These are phyloP conservation scores for Xerus rutilus DNA, from an alignment of 2,797 vertebrate species.

Conservation along the genomic window DNA sequence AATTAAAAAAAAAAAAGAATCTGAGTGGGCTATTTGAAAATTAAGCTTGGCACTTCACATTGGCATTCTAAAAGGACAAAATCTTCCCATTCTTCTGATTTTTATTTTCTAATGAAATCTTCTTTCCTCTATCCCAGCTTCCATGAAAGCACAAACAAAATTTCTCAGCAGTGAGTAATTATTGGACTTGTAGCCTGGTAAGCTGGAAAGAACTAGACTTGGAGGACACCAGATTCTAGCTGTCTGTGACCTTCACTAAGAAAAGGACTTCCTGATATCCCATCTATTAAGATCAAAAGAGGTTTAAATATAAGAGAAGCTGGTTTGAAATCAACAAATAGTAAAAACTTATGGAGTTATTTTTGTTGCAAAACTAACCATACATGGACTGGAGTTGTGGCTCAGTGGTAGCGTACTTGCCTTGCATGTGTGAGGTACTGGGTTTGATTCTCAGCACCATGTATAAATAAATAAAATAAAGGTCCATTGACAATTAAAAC, in stretches of 20 bases:
- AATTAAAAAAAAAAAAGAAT: no score
- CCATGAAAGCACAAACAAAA: background rate
- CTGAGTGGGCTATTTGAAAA: background rate
- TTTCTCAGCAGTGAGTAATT: background rate
- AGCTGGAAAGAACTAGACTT: background rate
- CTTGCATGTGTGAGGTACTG: no score
- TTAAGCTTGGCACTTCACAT: background rate
- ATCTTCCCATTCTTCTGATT: constrained; percentile 15
- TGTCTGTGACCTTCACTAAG: background rate
- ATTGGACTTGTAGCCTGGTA: background rate
- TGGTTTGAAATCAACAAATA: background rate
- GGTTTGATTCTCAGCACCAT: no score
- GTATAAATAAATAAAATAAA: no score
- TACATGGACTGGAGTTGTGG: no score
- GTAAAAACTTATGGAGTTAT: background rate
- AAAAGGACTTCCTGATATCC: background rate
- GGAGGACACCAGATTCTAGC: background rate
- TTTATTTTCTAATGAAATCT: constrained; percentile 37
- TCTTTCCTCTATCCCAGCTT: background rate
- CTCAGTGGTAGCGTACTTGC: no score
- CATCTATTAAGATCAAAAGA: background rate
- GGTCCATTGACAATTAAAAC: no score
- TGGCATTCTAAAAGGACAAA: background rate
- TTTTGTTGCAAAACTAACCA: background rate
- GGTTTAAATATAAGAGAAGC: background rate